Conservation (phyloP, 2,113 vertebrate genomes). For the Pachyramphus minor region DNA sequence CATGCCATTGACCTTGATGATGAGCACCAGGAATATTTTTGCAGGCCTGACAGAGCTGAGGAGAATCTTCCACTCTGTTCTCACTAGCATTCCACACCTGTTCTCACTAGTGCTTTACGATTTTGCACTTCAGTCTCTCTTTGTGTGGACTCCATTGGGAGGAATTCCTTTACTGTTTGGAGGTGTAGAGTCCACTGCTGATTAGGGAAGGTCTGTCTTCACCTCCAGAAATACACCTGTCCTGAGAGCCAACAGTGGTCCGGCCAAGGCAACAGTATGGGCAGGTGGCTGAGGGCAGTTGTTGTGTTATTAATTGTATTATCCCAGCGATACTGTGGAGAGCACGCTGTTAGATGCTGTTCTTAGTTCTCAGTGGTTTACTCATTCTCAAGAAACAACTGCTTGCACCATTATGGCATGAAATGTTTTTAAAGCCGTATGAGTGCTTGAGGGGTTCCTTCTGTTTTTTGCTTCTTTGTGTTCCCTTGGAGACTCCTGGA, state of each 20-base stretch:
- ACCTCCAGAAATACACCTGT: accelerated
- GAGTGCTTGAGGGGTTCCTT: neutral
- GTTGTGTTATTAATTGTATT: neutral
- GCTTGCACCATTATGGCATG: neutral
- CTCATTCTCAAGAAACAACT: neutral
- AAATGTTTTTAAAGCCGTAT: neutral
- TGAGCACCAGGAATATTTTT: neutral
- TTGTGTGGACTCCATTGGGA: neutral
- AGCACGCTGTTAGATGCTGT: accelerated
- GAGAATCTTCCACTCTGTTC: neutral
- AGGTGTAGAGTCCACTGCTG: neutral
- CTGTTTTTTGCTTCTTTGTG: neutral
- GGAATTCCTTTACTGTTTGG: neutral
- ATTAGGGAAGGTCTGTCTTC: neutral
- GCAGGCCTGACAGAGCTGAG: neutral
- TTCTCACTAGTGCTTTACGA: neutral
- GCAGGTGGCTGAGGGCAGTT: neutral
- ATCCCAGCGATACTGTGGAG: neutral
- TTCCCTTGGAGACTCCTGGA: slow-evolving; percentile 6
- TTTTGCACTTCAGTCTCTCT: neutral
- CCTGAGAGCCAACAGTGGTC: neutral
- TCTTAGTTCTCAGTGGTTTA: neutral
- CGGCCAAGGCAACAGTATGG: neutral
- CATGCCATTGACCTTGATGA: neutral
- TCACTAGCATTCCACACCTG: neutral